Evolutionary conservation across 2,113 vertebrate genomes (phyloP), one percentile per base, ranked within the genome.

Genomic region (Campylorhamphus procurvoides): DNA sequence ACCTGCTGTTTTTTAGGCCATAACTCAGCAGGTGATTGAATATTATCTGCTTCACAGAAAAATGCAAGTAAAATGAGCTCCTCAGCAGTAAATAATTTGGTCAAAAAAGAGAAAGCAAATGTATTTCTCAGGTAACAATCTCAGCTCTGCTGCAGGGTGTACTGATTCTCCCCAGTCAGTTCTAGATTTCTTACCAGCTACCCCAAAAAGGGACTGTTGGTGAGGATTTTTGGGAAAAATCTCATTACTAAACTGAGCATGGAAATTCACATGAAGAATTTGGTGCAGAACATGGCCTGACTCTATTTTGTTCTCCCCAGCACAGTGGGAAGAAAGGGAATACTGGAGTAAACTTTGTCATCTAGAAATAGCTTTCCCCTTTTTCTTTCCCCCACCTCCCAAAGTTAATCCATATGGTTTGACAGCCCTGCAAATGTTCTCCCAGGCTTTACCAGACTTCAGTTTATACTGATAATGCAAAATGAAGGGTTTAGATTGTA

Each of bases 1-100:
- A 52, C 64, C 44, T 92, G 91, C 92, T 77, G 72, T 23, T 85
- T 88, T 80, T 95, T 69, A 83, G 56, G 84, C 92, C 88, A 15
- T 77, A 93, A 93, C 67, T 93, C 95, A 56, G 82, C 79, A 86
- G 52, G 88, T 87, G 79, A 94, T 80, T 93, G 82, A 93, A 78
- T 88, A 85, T 95, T 93, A 94, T 86, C 79, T 62, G 31, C 90
- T 96, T 94, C 90, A 86, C 60, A 81, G 92, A 77, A 96, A 93
- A 92, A 93, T 47, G 77, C 56, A 76, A 90, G 84, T 77, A 88
- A 92, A 97, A 93, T 86, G 75, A 94, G 59, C 60, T 94, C 67
- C 71, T 90, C 86, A 83, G 52, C 63, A 90, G 93, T 94, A 96
- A 96, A 96, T 90, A 95, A 94, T 76, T 88, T 9, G 8, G 35